Base-by-base conservation (phyloP, 2,888 invertebrate genomes). In the Tanypteryx hageni region DNA sequence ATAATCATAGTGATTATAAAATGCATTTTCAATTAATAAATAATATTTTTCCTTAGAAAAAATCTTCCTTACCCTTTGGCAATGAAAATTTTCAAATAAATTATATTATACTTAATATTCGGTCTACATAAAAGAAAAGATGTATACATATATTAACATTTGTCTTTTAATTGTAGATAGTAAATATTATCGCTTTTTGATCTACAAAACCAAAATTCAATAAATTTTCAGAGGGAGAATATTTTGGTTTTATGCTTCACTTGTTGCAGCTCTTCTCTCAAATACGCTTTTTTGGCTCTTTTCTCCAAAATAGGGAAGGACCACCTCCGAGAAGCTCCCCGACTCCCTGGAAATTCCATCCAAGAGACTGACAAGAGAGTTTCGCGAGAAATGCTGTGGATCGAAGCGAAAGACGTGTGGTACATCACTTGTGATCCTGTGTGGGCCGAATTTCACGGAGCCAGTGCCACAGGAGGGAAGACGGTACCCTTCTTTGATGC, bases 401-500 rank as follows among this genome's bases (percentile, higher is more conserved):
- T 97, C 0, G 98, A 98, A 95, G 97, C 97, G n/a, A 96, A 98
- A 93, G 97, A 98, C 94, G 97, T 99, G 16, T 99, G 99, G 96
- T 98, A 98, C 94, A 96, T 98, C 18, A 96, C 97, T 94, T 96
- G 98, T 82, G 99, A 99, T 94, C 99, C 99, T 0, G 96, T 99
- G 92, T 99, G 99, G 99, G 97, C 98, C 16, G 99, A 99, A 95
- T 99, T 99, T 95, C 96, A 97, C 93, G 98, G 98, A 10, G 98
- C 98, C 0, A 96, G 98, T 58, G 98, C 98, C 0, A 96, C 96
- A 57, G 97, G 97, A 0, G 96, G 96, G 92, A 97, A 92, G 94
- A 97, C 98, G 0, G 97, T 98, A 93, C 97, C 98, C 3, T 96
- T 98, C 94, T 95, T 98, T 58, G 98, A 98, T 95, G 97, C 98